Conservation (phyloP, 1,140 invertebrate genomes). For the Globodera rostochiensis region DNA sequence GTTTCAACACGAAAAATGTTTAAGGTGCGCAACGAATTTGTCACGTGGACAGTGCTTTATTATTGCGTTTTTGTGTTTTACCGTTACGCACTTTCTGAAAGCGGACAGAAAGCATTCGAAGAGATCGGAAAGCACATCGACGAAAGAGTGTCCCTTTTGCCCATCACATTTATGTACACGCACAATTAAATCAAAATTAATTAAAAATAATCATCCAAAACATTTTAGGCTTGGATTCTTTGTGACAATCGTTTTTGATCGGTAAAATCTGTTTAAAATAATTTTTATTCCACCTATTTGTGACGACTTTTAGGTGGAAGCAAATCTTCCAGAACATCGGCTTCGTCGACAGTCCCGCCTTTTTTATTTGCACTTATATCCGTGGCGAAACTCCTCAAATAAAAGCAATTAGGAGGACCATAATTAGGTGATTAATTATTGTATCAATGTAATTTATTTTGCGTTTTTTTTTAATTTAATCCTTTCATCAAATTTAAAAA, state of each 20-base stretch:
- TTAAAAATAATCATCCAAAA: not conserved
- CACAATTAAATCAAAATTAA: not conserved
- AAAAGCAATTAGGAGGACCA: constrained; percentile 77
- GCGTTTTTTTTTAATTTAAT: not conserved
- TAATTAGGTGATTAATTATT: constrained; percentile 69
- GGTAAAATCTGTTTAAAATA: constrained; percentile 11
- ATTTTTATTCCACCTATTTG: not conserved
- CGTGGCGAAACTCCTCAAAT: constrained; percentile 75
- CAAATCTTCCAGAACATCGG: constrained; percentile 59
- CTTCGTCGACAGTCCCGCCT: constrained; percentile 54
- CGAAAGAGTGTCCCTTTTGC: constrained; percentile 32
- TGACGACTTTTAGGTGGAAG: constrained; percentile 42
- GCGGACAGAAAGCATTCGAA: constrained; percentile 32
- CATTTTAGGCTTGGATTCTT: constrained; percentile 41
- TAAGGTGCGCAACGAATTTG: constrained; percentile 32
- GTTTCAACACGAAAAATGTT: not conserved
- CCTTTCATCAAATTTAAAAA: not conserved
- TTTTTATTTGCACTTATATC: constrained; percentile 42
- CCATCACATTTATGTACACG: constrained; percentile 39
- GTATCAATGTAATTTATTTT: not conserved
- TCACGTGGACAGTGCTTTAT: constrained; percentile 35
- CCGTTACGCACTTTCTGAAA: constrained; percentile 19
- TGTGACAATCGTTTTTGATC: constrained; percentile 44
- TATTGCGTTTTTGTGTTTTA: constrained; percentile 38
- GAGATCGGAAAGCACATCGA: constrained; percentile 34